Base-by-base conservation (phyloP, 2,888 invertebrate species). In the Lordiphosa fenestrarum region DNA sequence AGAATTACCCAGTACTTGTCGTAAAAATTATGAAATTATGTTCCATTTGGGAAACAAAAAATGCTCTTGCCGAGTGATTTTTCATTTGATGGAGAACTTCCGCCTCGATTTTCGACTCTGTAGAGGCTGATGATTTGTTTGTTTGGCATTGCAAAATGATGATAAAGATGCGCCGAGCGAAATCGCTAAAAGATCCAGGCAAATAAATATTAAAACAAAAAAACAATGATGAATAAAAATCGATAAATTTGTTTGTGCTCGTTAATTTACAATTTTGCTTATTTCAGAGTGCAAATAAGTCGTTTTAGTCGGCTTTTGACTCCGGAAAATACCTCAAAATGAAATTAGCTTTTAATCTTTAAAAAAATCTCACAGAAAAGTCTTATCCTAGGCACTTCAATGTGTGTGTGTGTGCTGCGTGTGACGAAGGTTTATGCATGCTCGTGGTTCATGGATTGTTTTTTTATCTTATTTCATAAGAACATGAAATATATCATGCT, bases 11-110 rank as follows among this genome's bases (percentile, higher is more conserved):
- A 61, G 67, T 57, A 64, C 53, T 72, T 69, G 70, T 77, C 75
- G 71, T 74, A 77, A 77, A 81, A 77, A 72, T 74, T 70, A 77
- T 74, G 64, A 73, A 77, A 77, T 81, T 70, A 77, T 74, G 66
- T 61, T 47, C 48, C 56, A 41, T 25, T 42, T 15, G 7, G 52
- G 59, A 55, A 46, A 30, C 42, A 39, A 30, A 66, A 50, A 38
- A 41, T 46, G 30, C 39, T 42, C 33, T 41, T 46, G 55, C 25
- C 63, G 69, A 63, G 52, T 60, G 53, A 66, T 51, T 68, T 59
- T 69, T 54, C 40, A 73, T 30, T 9, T 78, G 71, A 82, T 73
- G 71, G 66, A 78, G 58, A 66, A 66, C 83, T 73, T 78, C 78
- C 77, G 78, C 39, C 41, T 40, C 0, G 6, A 33, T 40, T 44